Evolutionary conservation across 2,797 vertebrate genomes (phyloP), one percentile per base, ranked within the genome.

Genomic region (Intellagama lesueurii): DNA sequence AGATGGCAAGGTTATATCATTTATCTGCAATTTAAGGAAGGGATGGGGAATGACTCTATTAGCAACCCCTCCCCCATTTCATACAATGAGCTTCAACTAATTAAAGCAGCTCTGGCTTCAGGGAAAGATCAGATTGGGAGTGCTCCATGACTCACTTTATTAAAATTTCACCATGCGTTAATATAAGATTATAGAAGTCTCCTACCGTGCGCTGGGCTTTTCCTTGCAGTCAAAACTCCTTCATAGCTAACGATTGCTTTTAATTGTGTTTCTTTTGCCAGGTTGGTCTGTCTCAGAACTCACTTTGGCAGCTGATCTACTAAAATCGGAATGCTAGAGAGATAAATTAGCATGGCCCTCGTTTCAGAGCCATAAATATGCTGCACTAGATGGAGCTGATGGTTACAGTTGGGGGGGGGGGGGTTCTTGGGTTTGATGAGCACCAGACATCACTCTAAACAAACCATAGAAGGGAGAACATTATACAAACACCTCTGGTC

Each of bases 111-210:
- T 94, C 93, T 94, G 91, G 89, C 90, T 95, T 89, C 91, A 89
- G 91, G 92, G 94, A 95, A 96, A 96, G 91, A 95, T 94, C 94
- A 96, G 95, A 96, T 96, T 95, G 94, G 92, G 91, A 95, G 89
- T 88, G 85, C 92, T 93, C 92, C 89, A 66, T 90, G 89, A 94
- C 95, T 96, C 92, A 92, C 95, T 95, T 96, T 95, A 95, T 96
- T 94, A 92, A 94, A 95, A 91, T 88, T 93, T 94, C 49, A 81
- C 92, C 91, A 66, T 87, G 92, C 60, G 26, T 82, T 94, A 93
- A 94, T 92, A 85, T 92, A 91, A 94, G 89, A 94, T 95, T 94
- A 90, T 87, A 91, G 89, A 88, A 94, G 75, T 86, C 68, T 92
- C 94, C 94, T 81, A 76, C 85, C 9, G 89, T 30, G 72, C 91